phyloP scores from a whole-genome alignment of 1,140 invertebrate genomes.

The Tetramorium alpestre region DNA sequence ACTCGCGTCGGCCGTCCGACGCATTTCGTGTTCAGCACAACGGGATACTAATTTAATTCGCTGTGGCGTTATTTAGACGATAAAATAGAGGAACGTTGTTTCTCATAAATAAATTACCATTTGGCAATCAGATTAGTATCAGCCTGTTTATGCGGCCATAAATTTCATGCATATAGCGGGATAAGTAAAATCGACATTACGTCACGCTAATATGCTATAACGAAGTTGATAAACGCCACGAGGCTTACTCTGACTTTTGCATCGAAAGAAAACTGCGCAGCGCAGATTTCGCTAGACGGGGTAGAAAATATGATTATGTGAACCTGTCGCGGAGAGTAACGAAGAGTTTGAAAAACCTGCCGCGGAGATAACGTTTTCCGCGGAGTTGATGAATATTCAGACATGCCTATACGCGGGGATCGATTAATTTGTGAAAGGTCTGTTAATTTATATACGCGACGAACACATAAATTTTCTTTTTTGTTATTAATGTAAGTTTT shows the following conservation, averaged over 20 bases:
- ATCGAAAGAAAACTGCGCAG: slow-evolving; percentile 14
- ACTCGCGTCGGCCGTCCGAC: background rate
- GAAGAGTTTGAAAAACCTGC: slow-evolving; percentile 24
- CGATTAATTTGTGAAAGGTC: slow-evolving; percentile 44
- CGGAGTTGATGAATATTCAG: slow-evolving; percentile 47
- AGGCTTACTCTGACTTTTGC: slow-evolving; percentile 9
- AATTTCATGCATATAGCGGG: background rate
- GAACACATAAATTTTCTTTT: background rate
- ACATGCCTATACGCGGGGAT: background rate
- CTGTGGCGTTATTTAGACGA: background rate
- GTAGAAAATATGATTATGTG: background rate
- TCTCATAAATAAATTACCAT: background rate
- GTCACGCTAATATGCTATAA: slow-evolving; percentile 3
- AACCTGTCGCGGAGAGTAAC: slow-evolving; percentile 24
- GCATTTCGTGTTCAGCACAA: background rate
- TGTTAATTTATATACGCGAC: slow-evolving; percentile 37
- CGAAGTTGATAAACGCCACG: slow-evolving; percentile 15
- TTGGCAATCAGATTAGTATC: slow-evolving; percentile 24
- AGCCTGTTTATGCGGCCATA: background rate
- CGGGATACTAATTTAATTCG: slow-evolving; percentile 7
- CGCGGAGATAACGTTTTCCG: slow-evolving; percentile 24
- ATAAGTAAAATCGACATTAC: slow-evolving; percentile 2
- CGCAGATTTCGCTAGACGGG: background rate
- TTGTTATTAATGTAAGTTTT: slow-evolving; percentile 1
- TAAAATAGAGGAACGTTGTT: slow-evolving; percentile 6